Evolutionary conservation across 2,888 invertebrate genomes (phyloP).

Genomic region (Drosophila incognita): DNA sequence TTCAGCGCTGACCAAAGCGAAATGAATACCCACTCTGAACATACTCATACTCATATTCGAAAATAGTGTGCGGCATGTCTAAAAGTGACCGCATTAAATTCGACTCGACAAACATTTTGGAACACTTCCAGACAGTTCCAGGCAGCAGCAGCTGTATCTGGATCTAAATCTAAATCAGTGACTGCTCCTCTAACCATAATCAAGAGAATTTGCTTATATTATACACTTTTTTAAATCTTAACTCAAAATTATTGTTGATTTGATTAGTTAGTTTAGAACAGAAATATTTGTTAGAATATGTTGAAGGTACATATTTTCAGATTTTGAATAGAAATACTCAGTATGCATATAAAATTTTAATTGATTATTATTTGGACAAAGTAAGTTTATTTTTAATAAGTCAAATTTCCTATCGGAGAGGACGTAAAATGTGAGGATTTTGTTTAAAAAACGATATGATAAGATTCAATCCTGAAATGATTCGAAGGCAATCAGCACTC

Average conservation of each 20-base stretch:
- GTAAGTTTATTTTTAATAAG: too few relatives aligned
- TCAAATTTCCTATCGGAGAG: too few relatives aligned
- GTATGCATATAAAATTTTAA: too few relatives aligned
- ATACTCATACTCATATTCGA: slow-evolving; percentile 66
- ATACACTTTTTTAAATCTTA: slow-evolving; percentile 19
- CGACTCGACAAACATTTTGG: slow-evolving; percentile 63
- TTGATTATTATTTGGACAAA: too few relatives aligned
- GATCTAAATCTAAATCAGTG: slow-evolving; percentile 28
- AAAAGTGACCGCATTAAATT: slow-evolving; percentile 82
- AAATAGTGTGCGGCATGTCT: slow-evolving; percentile 75
- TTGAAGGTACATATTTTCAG: too few relatives aligned
- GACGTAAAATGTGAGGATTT: too few relatives aligned
- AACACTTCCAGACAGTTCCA: slow-evolving; percentile 61
- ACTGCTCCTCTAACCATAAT: slow-evolving; percentile 21
- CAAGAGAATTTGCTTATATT: slow-evolving; percentile 35
- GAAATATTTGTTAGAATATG: background rate
- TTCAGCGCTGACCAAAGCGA: slow-evolving; percentile 64
- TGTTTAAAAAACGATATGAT: background rate
- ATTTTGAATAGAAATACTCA: too few relatives aligned
- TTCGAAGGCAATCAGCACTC: background rate
- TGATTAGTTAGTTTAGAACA: background rate
- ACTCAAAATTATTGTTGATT: background rate
- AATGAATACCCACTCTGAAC: slow-evolving; percentile 54
- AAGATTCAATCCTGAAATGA: background rate
- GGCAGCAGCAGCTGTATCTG: slow-evolving; percentile 45